Percentiles rank a stretch among this genome's conserved stretches.
phyloP scores from a whole-genome alignment of 2,888 invertebrate genomes.

The Charanyca ferruginea region DNA sequence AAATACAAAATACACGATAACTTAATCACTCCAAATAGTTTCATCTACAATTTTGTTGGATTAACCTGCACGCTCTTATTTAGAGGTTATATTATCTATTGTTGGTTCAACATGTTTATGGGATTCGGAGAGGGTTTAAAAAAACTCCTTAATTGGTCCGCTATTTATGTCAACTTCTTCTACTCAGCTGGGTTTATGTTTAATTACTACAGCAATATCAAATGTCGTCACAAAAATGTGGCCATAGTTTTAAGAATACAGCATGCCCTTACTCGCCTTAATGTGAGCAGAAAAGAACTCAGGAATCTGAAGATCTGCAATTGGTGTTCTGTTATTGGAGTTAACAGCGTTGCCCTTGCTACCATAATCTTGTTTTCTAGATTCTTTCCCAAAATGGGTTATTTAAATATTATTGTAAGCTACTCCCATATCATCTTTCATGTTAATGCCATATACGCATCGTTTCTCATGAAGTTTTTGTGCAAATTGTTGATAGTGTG shows the following conservation, averaged over 20 bases:
- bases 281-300: constrained; percentile 23
- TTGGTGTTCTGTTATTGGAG: constrained; percentile 20
- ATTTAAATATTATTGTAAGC: neutral
- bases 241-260: constrained; percentile 25
- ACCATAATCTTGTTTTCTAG: neutral
- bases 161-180: neutral
- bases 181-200: constrained; percentile 15
- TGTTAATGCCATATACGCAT: constrained; percentile 30
- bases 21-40: constrained; percentile 10
- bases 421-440: constrained; percentile 6
- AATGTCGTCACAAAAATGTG: neutral
- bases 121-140: neutral
- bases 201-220: constrained; percentile 20
- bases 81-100: neutral
- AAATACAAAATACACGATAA: constrained; percentile 24
- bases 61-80: neutral
- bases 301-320: constrained; percentile 18
- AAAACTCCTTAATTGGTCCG: neutral
- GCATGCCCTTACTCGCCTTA: constrained; percentile 23
- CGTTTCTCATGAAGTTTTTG: constrained; percentile 21
- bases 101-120: neutral
- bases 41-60: constrained; percentile 18
- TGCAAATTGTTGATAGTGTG: constrained; percentile 4
- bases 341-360: constrained; percentile 7
- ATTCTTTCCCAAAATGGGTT: neutral